Evolutionary conservation across 2,113 vertebrate genomes (phyloP), one percentile per base, ranked within the genome.

Genomic region (Nanorana parkeri): DNA sequence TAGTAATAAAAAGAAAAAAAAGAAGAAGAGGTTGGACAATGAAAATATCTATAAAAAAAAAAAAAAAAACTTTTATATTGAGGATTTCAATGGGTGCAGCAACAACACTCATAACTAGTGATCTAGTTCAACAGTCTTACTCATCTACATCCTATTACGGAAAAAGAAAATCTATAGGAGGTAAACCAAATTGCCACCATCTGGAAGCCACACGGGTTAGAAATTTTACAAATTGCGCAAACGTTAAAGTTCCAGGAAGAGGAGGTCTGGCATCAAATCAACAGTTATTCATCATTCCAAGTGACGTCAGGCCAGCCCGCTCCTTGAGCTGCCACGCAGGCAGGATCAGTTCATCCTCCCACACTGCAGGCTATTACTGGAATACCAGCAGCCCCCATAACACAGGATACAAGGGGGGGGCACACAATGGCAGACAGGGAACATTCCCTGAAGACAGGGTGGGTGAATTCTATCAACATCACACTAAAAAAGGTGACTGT

Each of bases 311-410:
- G 6, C 16, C 61, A 67, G 23, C 58, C 32, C 24, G 73, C 24
- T 36, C 84, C 86, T n/a, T 80, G 54, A 86, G 72, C 84, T 95
- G 94, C 94, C 94, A 95, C 92, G 94, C 89, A 92, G 87, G 89
- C 93, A 92, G 5, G 84, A 68, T 83, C 77, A 82, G 85, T 41
- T 24, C 78, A 64, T 64, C 58, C 68, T 73, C 68, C 78, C 65
- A 32, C 78, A 63, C 29, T 17, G 56, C 66, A 51, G 54, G 36
- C 56, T 20, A 24, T 80, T 64, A 71, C 41, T 66, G 63, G 69
- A 74, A 54, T 73, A 23, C 63, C 78, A 47, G 15, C 66, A 51
- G 68, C 41, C 76, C 63, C 68, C 21, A 64, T 1, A 52, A 51
- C n/a, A 64, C 63, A 29, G 61, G 75, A 55, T 78, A 66, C 5